Evolutionary conservation across 2,888 invertebrate genomes (phyloP).

Genomic region (Limenitis camilla): DNA sequence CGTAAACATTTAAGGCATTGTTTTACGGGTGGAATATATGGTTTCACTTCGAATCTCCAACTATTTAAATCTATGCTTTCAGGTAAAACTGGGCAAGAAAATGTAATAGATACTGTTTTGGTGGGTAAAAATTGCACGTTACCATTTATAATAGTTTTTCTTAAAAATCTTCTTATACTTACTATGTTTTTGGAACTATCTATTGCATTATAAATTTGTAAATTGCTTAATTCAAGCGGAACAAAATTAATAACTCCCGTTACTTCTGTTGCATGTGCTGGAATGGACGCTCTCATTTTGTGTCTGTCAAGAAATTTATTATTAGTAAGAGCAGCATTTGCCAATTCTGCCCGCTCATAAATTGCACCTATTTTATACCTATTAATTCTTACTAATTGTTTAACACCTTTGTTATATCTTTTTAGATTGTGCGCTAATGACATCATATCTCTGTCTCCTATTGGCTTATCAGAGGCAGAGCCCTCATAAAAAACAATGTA

Average conservation of each 20-base stretch:
- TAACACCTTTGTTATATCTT: conserved; percentile 6
- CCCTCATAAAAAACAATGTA: conserved; percentile 7
- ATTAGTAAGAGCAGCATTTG: conserved; percentile 1
- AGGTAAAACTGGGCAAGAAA: conserved; percentile 6
- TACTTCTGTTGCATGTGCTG: not conserved
- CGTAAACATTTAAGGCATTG: conserved; percentile 16
- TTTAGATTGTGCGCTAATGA: not conserved
- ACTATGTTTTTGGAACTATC: conserved; percentile 8
- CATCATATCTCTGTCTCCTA: conserved; percentile 3
- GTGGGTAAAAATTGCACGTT: not conserved
- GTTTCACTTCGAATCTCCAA: conserved; percentile 2
- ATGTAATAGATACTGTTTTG: conserved; percentile 1
- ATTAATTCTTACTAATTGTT: conserved; percentile 6
- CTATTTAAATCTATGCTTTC: conserved; percentile 10
- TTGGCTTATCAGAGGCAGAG: not conserved
- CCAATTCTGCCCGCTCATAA: conserved; percentile 4
- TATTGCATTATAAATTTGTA: conserved; percentile 1
- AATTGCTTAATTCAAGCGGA: conserved; percentile 1
- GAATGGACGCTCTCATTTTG: not conserved
- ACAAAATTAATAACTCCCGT: conserved; percentile 2
- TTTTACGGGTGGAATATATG: conserved; percentile 15
- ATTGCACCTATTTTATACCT: conserved; percentile 7
- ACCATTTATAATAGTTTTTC: not conserved
- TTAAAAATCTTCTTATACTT: conserved; percentile 3
- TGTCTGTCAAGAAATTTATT: not conserved